Base-by-base conservation (phyloP, 2,888 invertebrate species). In the Oligia strigilis region DNA sequence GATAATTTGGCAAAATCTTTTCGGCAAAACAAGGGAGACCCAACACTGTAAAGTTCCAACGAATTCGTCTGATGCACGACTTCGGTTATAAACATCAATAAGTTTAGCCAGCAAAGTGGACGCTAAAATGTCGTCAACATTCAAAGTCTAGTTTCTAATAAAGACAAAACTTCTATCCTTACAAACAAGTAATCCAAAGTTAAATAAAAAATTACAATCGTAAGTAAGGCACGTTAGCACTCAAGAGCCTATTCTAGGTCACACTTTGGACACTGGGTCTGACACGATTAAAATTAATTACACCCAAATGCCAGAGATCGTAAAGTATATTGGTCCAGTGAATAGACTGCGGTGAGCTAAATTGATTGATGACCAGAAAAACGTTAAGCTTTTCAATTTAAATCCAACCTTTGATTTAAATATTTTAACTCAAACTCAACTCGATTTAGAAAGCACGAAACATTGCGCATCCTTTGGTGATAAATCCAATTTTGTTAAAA, bases 381-480 rank as follows among this genome's bases (percentile, higher is more conserved):
- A 49, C 29, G n/a, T 0, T 23, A 17, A 75, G n/a, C 36, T 60
- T 52, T 43, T 43, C 36, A n/a, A 67, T 75, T 36, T 52, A 60
- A 75, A 52, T 46, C 14, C 52, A 60, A 60, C n/a, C 1, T 66
- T 52, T 2, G 6, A 60, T 43, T 81, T 5, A 52, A 81, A 74
- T 66, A 52, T 43, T 52, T 36, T 82, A 74, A 36, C 8, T 60
- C 19, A 19, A 82, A 60, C 36, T 67, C 19, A 0, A 29, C 29
- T 29, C 29, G 75, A 60, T 66, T 80, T 82, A 43, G 40, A 74
- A 36, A 74, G 3, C 40, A 82, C 14, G 29, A 82, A 74, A 75
- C n/a, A 81, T 29, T 65, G 29, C 29, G 65, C 17, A 43, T 73
- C 9, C 58, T 52, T 55, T n/a, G 36, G 36, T 60, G 66, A 67